Base-by-base conservation (phyloP, 1,140 invertebrate species). In the Pollicipes pollicipes region DNA sequence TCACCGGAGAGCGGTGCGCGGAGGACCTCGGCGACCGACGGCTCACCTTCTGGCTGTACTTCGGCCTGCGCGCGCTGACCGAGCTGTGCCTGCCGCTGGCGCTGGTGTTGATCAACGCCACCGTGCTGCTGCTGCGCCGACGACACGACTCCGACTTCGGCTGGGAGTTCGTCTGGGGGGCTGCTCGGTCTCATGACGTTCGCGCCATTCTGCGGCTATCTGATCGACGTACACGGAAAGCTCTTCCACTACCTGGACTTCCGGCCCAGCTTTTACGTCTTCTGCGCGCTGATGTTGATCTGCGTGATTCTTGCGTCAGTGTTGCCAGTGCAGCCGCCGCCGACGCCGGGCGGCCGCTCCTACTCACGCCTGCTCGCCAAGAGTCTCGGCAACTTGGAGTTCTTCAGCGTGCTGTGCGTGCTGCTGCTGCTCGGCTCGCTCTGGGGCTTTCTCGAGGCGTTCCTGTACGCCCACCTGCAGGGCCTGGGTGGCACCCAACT, bases 111-210 rank as follows among this genome's bases (percentile, higher is more conserved):
- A 76, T 91, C 0, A 87, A 88, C 68, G 86, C 88, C 0, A 88
- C 88, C 0, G 84, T 89, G n/a, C 85, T 91, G 2, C 88, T 89
- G 67, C 88, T 89, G 2, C 88, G 89, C 0, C 82, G 88, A 27
- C 88, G 91, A 77, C 90, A 89, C 13, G 83, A 88, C 16, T 88
- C 88, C 0, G 88, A 90, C 76, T 88, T 90, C 26, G 89, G 90
- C 16, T 83, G 87, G n/a, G 88, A 91, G 78, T 81, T 90, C 68
- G 87, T 87, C 0, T 88, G 86, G 76, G 89, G n/a, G 89, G 3
- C 86, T 88, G 13, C 77, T 91, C 6, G 88, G 88, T 28, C 84
- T 88, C 71, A 86, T 87, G 0, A 77, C 88, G 26, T 85, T 89
- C 75, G 87, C 89, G 2, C 85, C 88, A 0, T 77, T 90, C 3